Conservation (phyloP, 2,113 vertebrate species). For the Mus spicilegus region DNA sequence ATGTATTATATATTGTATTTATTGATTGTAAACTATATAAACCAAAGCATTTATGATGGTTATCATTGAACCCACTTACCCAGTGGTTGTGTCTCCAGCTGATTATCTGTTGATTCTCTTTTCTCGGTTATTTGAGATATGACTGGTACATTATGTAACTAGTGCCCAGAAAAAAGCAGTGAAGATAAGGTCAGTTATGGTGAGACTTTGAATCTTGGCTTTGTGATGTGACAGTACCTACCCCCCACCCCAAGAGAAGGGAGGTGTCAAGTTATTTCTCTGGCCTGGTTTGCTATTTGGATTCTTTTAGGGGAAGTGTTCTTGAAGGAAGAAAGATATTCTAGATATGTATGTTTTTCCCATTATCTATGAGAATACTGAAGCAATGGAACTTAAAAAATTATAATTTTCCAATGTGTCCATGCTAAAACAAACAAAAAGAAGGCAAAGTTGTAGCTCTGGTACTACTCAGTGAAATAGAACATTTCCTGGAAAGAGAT, state of each 20-base stretch:
- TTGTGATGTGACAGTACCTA: too few relatives aligned
- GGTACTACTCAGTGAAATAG: neutral
- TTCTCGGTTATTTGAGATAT: neutral
- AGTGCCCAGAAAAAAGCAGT: neutral
- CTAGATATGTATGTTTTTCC: neutral
- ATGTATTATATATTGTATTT: neutral
- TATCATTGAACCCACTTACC: neutral
- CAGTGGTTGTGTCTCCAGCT: neutral
- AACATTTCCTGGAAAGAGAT: neutral
- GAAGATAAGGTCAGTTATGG: neutral
- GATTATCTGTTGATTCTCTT: neutral
- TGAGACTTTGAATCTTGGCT: neutral
- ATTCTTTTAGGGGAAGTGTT: neutral
- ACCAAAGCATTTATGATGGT: neutral
- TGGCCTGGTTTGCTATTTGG: too few relatives aligned
- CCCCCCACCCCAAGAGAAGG: too few relatives aligned
- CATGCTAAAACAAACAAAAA: neutral
- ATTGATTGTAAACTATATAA: neutral
- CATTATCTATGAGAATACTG: neutral
- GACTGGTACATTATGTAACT: neutral
- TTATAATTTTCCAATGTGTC: too few relatives aligned
- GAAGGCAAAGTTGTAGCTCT: neutral
- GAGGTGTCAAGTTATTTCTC: neutral
- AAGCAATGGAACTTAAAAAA: neutral
- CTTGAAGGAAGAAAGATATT: neutral